Conservation (phyloP, 2,113 vertebrate species). For the Ciconia maguari region DNA sequence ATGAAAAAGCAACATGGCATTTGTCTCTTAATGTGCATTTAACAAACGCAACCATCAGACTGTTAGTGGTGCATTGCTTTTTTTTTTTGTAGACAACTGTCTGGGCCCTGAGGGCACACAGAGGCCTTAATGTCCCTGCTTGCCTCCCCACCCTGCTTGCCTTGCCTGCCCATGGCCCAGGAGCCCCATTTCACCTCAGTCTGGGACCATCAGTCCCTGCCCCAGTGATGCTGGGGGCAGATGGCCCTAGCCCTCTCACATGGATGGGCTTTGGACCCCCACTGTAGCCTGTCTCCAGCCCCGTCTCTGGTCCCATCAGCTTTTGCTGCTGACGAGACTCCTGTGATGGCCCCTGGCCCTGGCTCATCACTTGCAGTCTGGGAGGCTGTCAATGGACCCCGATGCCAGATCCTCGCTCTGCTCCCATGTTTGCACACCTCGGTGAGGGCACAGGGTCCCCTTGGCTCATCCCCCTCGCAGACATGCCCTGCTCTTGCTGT, state of each 20-base stretch:
- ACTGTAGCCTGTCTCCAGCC: neutral
- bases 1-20: neutral
- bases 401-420: neutral
- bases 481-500: neutral
- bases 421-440: neutral
- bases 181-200: neutral
- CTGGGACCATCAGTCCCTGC: neutral
- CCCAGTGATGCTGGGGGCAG: neutral
- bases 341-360: neutral
- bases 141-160: neutral
- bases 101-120: neutral
- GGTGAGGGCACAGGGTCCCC: accelerated
- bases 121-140: neutral
- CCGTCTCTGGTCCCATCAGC: neutral
- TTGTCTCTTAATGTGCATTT: neutral
- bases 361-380: neutral
- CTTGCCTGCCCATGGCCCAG: too few relatives aligned
- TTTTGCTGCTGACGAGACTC: neutral
- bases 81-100: neutral
- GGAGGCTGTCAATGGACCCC: accelerated
- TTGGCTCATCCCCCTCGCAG: accelerated
- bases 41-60: neutral
- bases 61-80: neutral
- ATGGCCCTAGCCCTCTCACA: neutral
- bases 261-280: neutral